Evolutionary conservation across 2,797 vertebrate species (phyloP).

Genomic region (Tiaroga cobitis): DNA sequence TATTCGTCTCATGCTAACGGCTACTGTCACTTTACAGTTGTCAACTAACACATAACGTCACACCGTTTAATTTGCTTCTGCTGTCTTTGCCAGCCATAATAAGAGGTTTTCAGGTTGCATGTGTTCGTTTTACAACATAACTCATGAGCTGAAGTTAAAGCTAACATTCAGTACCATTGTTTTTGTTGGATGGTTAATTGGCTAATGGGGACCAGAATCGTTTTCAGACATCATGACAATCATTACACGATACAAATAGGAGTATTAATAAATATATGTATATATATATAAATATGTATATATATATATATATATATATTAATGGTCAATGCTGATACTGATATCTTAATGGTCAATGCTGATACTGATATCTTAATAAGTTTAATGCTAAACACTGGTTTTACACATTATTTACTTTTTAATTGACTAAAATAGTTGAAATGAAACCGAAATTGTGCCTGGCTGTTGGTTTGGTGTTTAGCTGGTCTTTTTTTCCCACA

Average conservation of each 20-base stretch:
- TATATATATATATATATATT: too few species aligned
- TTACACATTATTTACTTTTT: background rate
- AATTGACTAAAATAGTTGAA: background rate
- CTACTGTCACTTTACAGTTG: background rate
- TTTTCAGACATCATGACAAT: background rate
- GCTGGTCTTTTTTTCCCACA: background rate
- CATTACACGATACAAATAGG: background rate
- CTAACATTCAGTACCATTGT: background rate
- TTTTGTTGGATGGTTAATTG: background rate
- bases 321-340: background rate
- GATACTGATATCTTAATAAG: background rate
- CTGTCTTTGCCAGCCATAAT: background rate
- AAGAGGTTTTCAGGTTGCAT: background rate
- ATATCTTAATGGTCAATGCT: background rate
- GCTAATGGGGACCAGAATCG: background rate
- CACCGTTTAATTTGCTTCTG: background rate
- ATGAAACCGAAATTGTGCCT: background rate
- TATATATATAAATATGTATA: too few species aligned
- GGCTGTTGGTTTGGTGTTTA: background rate
- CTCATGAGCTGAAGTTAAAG: background rate
- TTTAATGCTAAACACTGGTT: background rate
- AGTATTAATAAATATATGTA: rapidly evolving
- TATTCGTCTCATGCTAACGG: background rate
- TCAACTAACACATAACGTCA: background rate
- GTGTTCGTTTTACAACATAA: background rate